Conservation (phyloP, 1,140 invertebrate genomes). For the Atta cephalotes region DNA sequence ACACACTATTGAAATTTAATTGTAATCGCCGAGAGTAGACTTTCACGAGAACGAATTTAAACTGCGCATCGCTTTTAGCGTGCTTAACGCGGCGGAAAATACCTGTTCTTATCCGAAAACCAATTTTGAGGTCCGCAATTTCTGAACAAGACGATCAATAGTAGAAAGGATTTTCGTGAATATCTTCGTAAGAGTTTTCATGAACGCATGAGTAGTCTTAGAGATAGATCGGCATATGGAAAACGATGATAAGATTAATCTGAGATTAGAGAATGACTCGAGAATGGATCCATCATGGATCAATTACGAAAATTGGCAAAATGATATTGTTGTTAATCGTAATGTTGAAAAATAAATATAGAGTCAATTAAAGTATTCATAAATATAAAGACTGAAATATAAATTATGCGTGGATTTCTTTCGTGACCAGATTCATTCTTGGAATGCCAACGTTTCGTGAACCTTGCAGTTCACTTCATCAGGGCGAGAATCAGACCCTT, state of each 20-base stretch:
- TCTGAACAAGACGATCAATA: constrained; percentile 37
- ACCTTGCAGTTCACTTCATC: too few species aligned
- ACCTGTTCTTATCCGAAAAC: constrained; percentile 50
- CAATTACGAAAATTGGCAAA: constrained; percentile 14
- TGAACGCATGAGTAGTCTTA: constrained; percentile 22
- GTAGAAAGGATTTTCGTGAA: constrained; percentile 30
- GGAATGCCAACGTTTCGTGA: too few species aligned
- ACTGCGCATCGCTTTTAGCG: constrained; percentile 20
- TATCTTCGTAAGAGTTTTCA: constrained; percentile 30
- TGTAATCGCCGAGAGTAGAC: background rate
- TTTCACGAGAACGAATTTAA: constrained; percentile 24
- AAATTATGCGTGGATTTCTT: too few species aligned
- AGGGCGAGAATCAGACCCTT: too few species aligned
- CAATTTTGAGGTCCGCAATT: constrained; percentile 41
- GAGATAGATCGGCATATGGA: background rate
- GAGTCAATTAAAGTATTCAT: too few species aligned
- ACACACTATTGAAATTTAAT: constrained; percentile 39
- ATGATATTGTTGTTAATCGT: background rate
- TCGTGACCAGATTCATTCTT: too few species aligned
- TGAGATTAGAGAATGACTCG: too few species aligned
- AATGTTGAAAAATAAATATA: too few species aligned
- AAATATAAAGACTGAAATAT: too few species aligned
- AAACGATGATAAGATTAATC: background rate
- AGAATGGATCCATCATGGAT: background rate
- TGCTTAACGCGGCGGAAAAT: constrained; percentile 48